Percentiles rank a stretch among this genome's conserved stretches.
Evolutionary conservation across 2,113 vertebrate genomes (phyloP).

Genomic region (Eonycteris spelaea): DNA sequence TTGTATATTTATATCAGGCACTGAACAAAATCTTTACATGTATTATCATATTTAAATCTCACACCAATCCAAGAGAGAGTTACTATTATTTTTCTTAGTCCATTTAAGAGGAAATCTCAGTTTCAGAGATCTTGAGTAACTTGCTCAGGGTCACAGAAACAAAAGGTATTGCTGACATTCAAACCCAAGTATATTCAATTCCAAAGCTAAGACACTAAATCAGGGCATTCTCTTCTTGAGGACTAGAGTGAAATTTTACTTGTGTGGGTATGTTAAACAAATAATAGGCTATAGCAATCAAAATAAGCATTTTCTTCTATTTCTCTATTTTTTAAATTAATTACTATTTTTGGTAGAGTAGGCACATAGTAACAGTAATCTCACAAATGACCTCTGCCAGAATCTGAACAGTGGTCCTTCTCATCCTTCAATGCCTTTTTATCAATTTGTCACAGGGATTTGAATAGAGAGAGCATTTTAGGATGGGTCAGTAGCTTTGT

Average conservation of each 20-base stretch:
- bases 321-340: neutral
- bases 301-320: neutral
- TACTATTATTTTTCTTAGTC: neutral
- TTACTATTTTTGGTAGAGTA: neutral
- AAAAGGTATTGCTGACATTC: neutral
- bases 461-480: neutral
- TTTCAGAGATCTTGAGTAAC: neutral
- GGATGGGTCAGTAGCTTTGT: neutral
- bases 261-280: neutral
- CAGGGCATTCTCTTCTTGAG: neutral
- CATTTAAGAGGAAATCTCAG: neutral
- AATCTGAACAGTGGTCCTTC: neutral
- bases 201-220: neutral
- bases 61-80: neutral
- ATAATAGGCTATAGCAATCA: neutral
- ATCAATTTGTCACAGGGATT: neutral
- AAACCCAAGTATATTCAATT: neutral
- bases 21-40: neutral
- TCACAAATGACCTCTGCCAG: neutral
- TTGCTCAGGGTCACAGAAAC: neutral
- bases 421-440: neutral
- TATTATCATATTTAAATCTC: neutral
- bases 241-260: neutral
- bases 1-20: neutral
- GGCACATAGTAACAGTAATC: neutral